These are phyloP conservation scores for Manacus vitellinus DNA, from an alignment of 2,113 vertebrate species.

Conservation along the genomic window DNA sequence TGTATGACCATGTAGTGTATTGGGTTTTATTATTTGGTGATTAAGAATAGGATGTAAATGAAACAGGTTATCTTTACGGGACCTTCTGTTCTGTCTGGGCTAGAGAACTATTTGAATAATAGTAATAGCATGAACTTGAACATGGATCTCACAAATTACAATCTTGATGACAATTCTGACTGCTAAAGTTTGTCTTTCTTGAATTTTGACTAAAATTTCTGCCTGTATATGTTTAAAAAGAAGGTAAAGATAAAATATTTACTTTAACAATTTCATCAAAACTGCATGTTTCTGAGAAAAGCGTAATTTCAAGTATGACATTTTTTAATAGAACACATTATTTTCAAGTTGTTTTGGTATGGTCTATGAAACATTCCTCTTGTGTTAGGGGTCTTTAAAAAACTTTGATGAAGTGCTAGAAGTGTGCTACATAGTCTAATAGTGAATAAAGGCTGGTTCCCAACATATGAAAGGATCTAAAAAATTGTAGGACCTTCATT, in stretches of 20 bases:
- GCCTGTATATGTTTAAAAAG: background rate
- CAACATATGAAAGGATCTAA: background rate
- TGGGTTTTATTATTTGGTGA: background rate
- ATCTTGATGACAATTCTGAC: background rate
- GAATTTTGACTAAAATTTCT: background rate
- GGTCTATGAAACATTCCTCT: background rate
- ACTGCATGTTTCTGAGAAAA: background rate
- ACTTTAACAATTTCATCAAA: background rate
- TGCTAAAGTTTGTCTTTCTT: background rate
- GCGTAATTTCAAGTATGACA: background rate
- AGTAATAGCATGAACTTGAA: background rate
- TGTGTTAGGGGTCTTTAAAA: background rate
- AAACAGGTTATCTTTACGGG: background rate
- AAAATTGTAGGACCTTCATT: background rate
- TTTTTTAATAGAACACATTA: background rate
- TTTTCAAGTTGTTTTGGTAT: background rate
- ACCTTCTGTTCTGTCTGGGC: background rate
- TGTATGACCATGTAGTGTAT: background rate
- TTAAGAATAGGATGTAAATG: background rate
- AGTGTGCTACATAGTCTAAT: background rate
- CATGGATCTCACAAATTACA: background rate
- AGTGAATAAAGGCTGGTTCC: background rate
- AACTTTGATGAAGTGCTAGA: background rate
- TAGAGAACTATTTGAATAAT: background rate
- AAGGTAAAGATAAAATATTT: background rate